Evolutionary conservation across 2,888 invertebrate genomes (phyloP).

Genomic region (Ditylenchus weischeri): DNA sequence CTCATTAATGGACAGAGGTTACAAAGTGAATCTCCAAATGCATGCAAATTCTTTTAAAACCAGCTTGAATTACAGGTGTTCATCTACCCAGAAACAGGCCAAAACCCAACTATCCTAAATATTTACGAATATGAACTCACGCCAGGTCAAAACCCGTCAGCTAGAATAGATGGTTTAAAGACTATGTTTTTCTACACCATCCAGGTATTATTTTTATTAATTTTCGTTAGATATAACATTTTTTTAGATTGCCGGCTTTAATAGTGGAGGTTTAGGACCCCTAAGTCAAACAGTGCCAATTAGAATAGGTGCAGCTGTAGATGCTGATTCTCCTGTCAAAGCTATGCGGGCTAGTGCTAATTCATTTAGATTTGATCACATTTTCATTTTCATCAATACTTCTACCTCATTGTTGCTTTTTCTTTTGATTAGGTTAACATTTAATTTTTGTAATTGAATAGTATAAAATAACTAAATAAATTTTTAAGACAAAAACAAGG

Average conservation of each 20-base stretch:
- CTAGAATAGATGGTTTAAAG: conserved; percentile 50
- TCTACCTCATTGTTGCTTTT: conserved; percentile 1
- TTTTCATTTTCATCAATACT: neutral
- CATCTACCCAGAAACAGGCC: conserved; percentile 39
- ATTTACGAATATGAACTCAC: conserved; percentile 43
- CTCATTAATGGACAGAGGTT: conserved; percentile 17
- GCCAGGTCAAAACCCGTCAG: conserved; percentile 44
- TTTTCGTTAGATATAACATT: neutral
- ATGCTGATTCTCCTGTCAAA: neutral
- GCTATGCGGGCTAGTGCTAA: neutral
- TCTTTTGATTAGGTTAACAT: conserved; percentile 1
- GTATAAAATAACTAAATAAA: too few species aligned
- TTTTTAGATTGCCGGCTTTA: conserved; percentile 46
- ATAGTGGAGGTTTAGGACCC: conserved; percentile 52
- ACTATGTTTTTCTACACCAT: conserved; percentile 52
- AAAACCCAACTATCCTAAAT: conserved; percentile 38
- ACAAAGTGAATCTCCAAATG: conserved; percentile 7
- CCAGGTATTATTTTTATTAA: conserved; percentile 31
- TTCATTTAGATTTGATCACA: neutral
- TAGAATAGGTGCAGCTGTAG: conserved; percentile 38
- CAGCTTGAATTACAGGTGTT: conserved; percentile 24
- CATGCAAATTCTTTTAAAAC: neutral
- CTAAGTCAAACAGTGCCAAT: conserved; percentile 39
- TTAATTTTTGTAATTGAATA: too few species aligned
- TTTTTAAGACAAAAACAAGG: too few species aligned